Percentiles rank a stretch among this genome's conserved stretches.
phyloP scores from a whole-genome alignment of 2,888 invertebrate species.

The Lasioglossum morio region DNA sequence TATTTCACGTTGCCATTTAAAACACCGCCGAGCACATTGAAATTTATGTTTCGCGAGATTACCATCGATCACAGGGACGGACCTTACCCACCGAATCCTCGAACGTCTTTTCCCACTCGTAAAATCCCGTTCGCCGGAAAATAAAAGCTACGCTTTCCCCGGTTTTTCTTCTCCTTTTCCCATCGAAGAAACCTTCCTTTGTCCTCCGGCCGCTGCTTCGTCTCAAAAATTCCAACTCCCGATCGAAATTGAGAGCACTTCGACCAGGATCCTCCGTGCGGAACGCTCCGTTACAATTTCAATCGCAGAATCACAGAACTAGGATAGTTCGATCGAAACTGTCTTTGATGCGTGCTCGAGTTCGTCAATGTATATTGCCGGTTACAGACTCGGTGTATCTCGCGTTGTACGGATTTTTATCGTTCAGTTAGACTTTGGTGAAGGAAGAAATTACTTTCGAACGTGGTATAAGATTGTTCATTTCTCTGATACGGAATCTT shows the following conservation, averaged over 20 bases:
- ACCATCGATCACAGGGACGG: constrained; percentile 65
- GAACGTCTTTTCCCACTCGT: constrained; percentile 44
- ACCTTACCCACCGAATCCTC: constrained; percentile 43
- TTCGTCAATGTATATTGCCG: background rate
- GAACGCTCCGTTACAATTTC: constrained; percentile 9
- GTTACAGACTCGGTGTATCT: background rate
- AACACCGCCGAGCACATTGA: constrained; percentile 52
- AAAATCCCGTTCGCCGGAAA: constrained; percentile 50
- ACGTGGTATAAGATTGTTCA: background rate
- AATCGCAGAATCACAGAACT: too few relatives aligned
- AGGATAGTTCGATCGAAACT: background rate
- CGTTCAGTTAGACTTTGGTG: background rate
- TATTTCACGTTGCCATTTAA: constrained; percentile 50
- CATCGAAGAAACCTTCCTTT: background rate
- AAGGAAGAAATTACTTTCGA: background rate
- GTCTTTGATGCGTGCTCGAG: background rate
- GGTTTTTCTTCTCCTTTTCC: background rate
- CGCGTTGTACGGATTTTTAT: background rate
- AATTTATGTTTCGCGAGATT: constrained; percentile 67
- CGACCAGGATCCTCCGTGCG: background rate
- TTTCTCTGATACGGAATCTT: too few relatives aligned
- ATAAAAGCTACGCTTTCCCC: constrained; percentile 39
- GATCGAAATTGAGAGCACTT: background rate
- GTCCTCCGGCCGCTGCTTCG: background rate
- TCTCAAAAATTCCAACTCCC: background rate